A percentile compares a stretch with the other conserved stretches of the same genome.
phyloP scores from a whole-genome alignment of 2,797 vertebrate species.

The Parauchenoglanis punctatus region DNA sequence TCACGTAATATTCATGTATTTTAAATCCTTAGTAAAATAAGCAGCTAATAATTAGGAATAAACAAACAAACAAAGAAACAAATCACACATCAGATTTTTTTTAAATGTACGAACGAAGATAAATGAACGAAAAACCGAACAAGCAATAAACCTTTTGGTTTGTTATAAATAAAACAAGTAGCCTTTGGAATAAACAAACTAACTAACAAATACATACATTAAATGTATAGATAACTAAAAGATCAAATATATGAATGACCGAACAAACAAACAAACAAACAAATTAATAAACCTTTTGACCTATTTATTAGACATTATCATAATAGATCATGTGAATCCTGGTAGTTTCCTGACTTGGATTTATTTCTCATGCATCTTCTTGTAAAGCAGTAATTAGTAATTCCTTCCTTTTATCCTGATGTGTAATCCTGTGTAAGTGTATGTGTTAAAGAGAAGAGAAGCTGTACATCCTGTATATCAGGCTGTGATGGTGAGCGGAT shows the following conservation, averaged over 20 bases:
- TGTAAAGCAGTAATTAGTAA: neutral
- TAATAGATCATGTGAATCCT: neutral
- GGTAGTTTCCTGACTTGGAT: neutral
- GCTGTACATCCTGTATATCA: neutral
- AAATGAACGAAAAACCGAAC: neutral
- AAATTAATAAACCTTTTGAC: neutral
- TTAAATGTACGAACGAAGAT: neutral
- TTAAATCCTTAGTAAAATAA: neutral
- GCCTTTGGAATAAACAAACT: neutral
- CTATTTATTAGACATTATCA: neutral
- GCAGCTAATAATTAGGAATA: neutral
- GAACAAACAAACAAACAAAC: neutral
- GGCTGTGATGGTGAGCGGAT: neutral
- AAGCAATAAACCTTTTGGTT: neutral
- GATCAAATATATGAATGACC: neutral
- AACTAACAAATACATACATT: neutral
- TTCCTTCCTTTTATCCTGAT: neutral
- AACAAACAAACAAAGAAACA: neutral
- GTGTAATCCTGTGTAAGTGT: neutral
- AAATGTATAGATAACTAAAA: neutral
- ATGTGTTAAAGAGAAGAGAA: neutral
- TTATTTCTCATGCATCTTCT: neutral
- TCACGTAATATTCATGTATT: neutral
- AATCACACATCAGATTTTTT: neutral
- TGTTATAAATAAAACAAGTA: neutral